These are phyloP conservation scores for Escarpia spicata DNA, from an alignment of 2,888 invertebrate species.

Conservation along the genomic window DNA sequence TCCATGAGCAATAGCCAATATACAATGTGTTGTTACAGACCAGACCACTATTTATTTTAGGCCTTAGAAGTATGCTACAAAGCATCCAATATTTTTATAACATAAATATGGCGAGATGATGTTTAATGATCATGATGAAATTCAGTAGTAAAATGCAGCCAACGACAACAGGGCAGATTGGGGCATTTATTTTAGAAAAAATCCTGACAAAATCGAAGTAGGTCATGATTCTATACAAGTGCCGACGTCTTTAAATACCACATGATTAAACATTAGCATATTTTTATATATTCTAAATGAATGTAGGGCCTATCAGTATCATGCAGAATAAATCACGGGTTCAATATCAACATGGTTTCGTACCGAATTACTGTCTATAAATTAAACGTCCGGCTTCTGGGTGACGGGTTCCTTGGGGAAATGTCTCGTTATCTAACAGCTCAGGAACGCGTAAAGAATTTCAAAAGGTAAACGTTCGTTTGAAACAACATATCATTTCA, in stretches of 20 bases:
- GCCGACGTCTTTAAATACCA: too few relatives aligned
- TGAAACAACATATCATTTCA: constrained; percentile 13
- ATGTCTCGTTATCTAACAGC: background rate
- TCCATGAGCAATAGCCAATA: too few relatives aligned
- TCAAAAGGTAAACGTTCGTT: background rate
- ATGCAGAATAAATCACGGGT: background rate
- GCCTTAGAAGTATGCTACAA: too few relatives aligned
- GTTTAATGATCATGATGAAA: too few relatives aligned
- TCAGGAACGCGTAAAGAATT: background rate
- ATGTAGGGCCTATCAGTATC: background rate
- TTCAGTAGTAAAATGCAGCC: too few relatives aligned
- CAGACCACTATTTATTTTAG: too few relatives aligned
- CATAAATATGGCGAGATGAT: too few relatives aligned
- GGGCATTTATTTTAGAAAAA: too few relatives aligned
- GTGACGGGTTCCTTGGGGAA: background rate
- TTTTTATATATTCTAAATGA: background rate
- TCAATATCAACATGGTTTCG: background rate
- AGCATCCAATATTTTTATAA: too few relatives aligned
- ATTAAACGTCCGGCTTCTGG: background rate
- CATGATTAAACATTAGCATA: background rate
- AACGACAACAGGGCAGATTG: too few relatives aligned
- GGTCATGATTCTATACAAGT: background rate
- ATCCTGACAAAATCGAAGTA: too few relatives aligned
- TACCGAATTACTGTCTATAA: background rate
- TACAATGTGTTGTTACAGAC: too few relatives aligned